These are phyloP conservation scores for Coenonympha glycerion DNA, from an alignment of 2,888 invertebrate species.

Conservation along the genomic window DNA sequence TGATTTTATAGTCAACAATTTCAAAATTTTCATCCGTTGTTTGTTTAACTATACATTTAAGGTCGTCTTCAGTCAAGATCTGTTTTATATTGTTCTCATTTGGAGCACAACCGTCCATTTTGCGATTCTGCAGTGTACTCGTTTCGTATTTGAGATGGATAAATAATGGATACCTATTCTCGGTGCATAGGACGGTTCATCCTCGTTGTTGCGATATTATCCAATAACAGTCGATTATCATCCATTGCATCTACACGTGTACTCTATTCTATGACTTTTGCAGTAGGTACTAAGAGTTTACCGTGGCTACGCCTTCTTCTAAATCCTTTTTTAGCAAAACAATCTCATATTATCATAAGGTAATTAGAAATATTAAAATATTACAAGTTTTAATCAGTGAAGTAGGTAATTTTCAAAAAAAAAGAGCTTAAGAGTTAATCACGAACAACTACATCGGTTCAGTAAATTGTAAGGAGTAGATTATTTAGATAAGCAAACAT, in stretches of 20 bases:
- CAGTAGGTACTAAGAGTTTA: background rate
- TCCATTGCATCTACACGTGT: background rate
- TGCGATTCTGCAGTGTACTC: background rate
- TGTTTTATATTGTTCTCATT: background rate
- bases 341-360: no score
- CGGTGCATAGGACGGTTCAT: background rate
- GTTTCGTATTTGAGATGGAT: background rate
- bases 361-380: no score
- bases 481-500: no score
- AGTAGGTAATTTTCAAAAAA: no score
- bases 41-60: background rate
- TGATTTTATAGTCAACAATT: background rate
- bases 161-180: background rate
- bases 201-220: background rate
- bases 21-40: background rate
- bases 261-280: background rate
- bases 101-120: background rate
- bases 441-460: no score
- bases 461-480: no score
- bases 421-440: no score
- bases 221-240: background rate
- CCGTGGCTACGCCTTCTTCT: no score
- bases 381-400: no score
- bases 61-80: background rate
- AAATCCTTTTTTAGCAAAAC: no score